Percentiles rank a stretch among this genome's conserved stretches.
These are phyloP conservation scores for Hesperophylax magnus DNA, from an alignment of 1,140 invertebrate genomes.

Conservation along the genomic window DNA sequence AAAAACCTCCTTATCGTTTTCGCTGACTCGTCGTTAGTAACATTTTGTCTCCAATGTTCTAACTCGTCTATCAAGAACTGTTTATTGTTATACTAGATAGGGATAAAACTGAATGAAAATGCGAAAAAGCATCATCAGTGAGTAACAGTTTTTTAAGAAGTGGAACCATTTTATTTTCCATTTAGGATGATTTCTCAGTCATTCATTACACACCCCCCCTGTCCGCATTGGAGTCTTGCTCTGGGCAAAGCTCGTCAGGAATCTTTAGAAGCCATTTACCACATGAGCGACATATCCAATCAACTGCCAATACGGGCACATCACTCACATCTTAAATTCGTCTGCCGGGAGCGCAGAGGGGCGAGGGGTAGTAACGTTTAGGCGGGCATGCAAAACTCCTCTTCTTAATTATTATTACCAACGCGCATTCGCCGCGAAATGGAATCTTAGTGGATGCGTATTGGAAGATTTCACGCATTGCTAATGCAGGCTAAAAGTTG, in stretches of 20 bases:
- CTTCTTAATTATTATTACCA: conserved; percentile 7
- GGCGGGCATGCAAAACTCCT: not conserved
- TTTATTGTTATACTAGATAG: too few relatives aligned
- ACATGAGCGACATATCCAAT: conserved; percentile 33
- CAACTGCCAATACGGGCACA: conserved; percentile 29
- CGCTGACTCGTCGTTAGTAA: too few relatives aligned
- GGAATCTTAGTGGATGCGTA: not conserved
- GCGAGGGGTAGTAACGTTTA: not conserved
- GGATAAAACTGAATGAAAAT: too few relatives aligned
- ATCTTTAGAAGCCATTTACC: not conserved
- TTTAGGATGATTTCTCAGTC: not conserved
- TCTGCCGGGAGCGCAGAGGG: not conserved
- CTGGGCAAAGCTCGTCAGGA: not conserved
- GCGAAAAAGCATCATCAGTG: too few relatives aligned
- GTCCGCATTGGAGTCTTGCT: not conserved
- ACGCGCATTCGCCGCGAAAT: not conserved
- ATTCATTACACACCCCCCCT: not conserved
- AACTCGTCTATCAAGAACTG: too few relatives aligned
- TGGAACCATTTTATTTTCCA: too few relatives aligned
- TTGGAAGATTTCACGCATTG: not conserved
- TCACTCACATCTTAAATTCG: conserved; percentile 20
- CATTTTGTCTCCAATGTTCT: too few relatives aligned
- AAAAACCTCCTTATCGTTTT: too few relatives aligned
- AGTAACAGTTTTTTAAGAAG: too few relatives aligned
- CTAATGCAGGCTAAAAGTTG: not conserved